phyloP scores from a whole-genome alignment of 1,140 invertebrate genomes.

The Heliothis subflexa region DNA sequence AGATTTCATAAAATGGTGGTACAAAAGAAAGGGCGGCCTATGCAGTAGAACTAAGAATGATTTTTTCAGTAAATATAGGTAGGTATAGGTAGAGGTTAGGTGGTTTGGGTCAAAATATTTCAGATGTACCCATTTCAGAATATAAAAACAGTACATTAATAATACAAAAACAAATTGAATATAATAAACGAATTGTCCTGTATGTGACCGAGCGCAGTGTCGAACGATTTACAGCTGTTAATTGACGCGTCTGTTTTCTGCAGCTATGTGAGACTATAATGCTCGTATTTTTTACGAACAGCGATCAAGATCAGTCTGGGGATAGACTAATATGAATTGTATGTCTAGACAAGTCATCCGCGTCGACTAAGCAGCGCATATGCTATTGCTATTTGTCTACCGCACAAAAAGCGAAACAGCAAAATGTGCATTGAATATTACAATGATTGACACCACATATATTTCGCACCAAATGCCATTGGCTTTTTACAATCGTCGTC shows the following conservation, averaged over 20 bases:
- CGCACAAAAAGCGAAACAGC: slow-evolving; percentile 42
- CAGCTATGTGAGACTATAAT: slow-evolving; percentile 48
- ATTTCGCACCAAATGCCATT: slow-evolving; percentile 56
- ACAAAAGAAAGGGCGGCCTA: too few species aligned
- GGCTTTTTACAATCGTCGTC: slow-evolving; percentile 51
- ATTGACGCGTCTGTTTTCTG: slow-evolving; percentile 58
- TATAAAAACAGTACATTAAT: neutral
- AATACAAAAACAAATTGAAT: neutral
- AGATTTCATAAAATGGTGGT: too few species aligned
- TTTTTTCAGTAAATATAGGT: too few species aligned
- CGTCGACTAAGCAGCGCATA: slow-evolving; percentile 54
- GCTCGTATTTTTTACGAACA: slow-evolving; percentile 55
- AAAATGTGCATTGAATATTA: slow-evolving; percentile 62
- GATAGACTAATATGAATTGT: slow-evolving; percentile 67
- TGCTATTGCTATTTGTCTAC: slow-evolving; percentile 60
- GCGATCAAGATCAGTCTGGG: slow-evolving; percentile 67
- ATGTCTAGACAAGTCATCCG: slow-evolving; percentile 66
- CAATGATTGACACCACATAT: slow-evolving; percentile 56
- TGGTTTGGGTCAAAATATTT: too few species aligned
- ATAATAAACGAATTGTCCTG: neutral
- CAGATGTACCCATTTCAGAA: too few species aligned
- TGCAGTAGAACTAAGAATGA: too few species aligned
- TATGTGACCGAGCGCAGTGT: neutral
- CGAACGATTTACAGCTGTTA: slow-evolving; percentile 50
- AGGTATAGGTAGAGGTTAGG: too few species aligned